Base-by-base conservation (phyloP, 2,888 invertebrate genomes). In the Molanna angustata region DNA sequence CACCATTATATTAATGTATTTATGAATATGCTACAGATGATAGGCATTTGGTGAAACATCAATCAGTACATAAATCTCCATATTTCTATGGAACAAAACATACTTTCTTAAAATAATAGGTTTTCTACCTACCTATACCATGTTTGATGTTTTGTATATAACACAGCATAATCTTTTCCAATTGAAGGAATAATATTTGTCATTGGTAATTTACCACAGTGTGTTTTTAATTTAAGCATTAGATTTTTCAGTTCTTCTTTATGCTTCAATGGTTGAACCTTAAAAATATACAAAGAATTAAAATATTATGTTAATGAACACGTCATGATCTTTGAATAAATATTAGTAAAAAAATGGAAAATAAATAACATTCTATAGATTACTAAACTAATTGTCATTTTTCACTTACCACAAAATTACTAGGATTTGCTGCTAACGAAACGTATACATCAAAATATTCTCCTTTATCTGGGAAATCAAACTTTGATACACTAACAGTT, bases 391-490 rank as follows among this genome's bases (percentile, higher is more conserved):
- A 7, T 7, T 27, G 27, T 27, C 6, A 6, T 7, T 7, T 11
- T 2, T 27, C 13, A 69, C 74, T 71, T 41, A 85, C 83, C 37
- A 83, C 81, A 63, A 88, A 87, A 70, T 85, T 84, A 69, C 80
- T 80, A 0, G 91, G 91, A 76, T 84, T 86, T 2, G 89, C 86
- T 0, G 88, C 87, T 74, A 86, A 83, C 1, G 86, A 81, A 49
- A 90, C 76, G 63, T 80, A 80, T 11, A 90, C 84, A 64, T 88
- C 85, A 64, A 88, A 86, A 64, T 77, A 84, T 27, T 76, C 69
- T 2, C 79, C 82, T 35, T 67, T 69, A 57, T 67, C 63, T 39
- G 76, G 76, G 59, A 77, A 66, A 57, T 65, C 52, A 31, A 72
- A 71, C 61, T 71, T 64, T 39, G 75, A 74, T 62, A 75, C 65